Percentiles rank a stretch among this genome's conserved stretches.
These are phyloP conservation scores for Scortum barcoo DNA, from an alignment of 2,113 vertebrate species.

Conservation along the genomic window DNA sequence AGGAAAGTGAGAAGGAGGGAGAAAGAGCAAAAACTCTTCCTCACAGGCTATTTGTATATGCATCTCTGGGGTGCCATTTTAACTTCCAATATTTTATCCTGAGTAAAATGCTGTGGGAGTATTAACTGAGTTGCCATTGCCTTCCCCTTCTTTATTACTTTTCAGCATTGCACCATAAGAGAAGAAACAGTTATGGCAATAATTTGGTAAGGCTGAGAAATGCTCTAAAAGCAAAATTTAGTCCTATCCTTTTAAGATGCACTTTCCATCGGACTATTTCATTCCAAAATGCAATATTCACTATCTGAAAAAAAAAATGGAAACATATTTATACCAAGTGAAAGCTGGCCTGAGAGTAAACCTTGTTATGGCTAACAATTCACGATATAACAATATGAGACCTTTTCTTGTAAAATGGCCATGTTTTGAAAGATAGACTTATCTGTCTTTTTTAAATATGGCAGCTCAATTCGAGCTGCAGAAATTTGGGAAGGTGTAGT, in stretches of 20 bases:
- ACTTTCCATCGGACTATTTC: constrained; percentile 22
- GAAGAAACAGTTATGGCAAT: constrained; percentile 61
- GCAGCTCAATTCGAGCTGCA: background rate
- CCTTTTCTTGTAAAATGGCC: constrained; percentile 1
- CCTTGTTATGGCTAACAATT: background rate
- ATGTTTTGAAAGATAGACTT: constrained; percentile 4
- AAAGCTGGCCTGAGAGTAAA: constrained; percentile 18
- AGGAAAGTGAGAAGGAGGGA: constrained; percentile 42
- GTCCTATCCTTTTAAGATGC: constrained; percentile 29
- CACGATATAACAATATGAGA: constrained; percentile 3
- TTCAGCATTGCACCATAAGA: constrained; percentile 49
- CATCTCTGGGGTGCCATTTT: constrained; percentile 76
- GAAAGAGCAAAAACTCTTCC: constrained; percentile 63
- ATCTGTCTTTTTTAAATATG: constrained; percentile 14
- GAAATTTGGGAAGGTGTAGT: background rate
- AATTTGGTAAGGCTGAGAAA: constrained; percentile 52
- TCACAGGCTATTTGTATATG: constrained; percentile 72
- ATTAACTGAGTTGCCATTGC: constrained; percentile 71
- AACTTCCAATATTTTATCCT: constrained; percentile 76
- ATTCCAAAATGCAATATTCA: constrained; percentile 46
- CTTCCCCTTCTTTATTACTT: constrained; percentile 55
- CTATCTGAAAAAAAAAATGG: background rate
- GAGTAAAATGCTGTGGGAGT: constrained; percentile 74
- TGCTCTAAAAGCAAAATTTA: constrained; percentile 46
- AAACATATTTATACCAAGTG: constrained; percentile 7